A percentile compares a stretch with the other conserved stretches of the same genome.
These are phyloP conservation scores for Laticauda laticaudata DNA, from an alignment of 2,113 vertebrate genomes.

Conservation along the genomic window DNA sequence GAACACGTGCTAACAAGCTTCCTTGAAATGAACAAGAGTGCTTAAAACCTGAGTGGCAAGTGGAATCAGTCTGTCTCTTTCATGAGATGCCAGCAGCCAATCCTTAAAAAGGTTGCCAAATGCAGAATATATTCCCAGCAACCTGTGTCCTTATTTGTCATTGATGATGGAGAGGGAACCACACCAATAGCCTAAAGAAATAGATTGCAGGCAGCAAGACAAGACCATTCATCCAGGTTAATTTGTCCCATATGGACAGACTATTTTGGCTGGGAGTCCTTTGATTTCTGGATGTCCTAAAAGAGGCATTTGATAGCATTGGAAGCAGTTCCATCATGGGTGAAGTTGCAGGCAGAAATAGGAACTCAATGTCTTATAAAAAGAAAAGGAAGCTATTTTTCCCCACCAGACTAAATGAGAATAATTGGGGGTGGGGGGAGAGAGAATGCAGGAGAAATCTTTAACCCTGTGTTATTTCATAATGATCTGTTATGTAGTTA, in stretches of 20 bases:
- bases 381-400: not conserved
- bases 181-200: not conserved
- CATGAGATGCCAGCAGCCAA: slow-evolving; percentile 13
- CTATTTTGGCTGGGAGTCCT: not conserved
- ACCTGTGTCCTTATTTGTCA: not conserved
- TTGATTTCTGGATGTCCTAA: not conserved
- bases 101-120: slow-evolving; percentile 1
- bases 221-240: not conserved
- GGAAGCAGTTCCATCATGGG: not conserved
- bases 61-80: slow-evolving; percentile 9
- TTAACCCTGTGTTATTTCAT: not conserved
- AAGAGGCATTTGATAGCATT: not conserved
- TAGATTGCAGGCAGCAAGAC: not conserved
- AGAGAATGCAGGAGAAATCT: not conserved
- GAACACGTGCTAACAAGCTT: not conserved
- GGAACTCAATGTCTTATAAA: not conserved
- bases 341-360: not conserved
- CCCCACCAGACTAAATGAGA: not conserved
- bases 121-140: not conserved
- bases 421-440: not conserved
- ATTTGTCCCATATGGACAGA: not conserved
- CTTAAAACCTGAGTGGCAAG: slow-evolving; percentile 5
- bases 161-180: not conserved
- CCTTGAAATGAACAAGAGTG: not conserved
- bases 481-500: not conserved